Evolutionary conservation across 2,113 vertebrate species (phyloP).

Genomic region (Sturnira hondurensis): DNA sequence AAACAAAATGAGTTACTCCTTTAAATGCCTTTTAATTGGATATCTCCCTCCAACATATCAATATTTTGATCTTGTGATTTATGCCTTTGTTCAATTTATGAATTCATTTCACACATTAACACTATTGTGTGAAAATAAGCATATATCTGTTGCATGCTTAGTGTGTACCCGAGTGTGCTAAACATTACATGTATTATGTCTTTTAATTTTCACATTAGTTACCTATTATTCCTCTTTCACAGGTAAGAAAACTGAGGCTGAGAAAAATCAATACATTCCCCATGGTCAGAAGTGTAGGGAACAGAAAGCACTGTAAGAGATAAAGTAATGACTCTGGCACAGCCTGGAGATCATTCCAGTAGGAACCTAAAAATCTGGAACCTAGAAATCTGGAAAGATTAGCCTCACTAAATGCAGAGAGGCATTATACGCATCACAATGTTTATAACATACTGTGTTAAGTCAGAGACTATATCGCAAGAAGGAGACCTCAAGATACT

Average conservation of each 20-base stretch:
- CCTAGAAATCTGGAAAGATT: background rate
- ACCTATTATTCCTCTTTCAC: background rate
- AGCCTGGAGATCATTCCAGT: background rate
- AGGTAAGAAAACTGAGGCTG: background rate
- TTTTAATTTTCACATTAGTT: background rate
- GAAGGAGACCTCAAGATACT: background rate
- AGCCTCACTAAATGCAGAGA: background rate
- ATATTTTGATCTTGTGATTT: background rate
- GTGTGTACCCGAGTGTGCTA: background rate
- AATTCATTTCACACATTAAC: background rate
- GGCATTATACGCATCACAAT: background rate
- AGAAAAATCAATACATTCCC: background rate
- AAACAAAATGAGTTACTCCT: background rate
- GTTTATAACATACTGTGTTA: background rate
- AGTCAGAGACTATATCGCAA: background rate
- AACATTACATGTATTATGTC: background rate
- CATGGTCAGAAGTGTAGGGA: background rate
- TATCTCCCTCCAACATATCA: background rate
- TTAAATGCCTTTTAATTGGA: background rate
- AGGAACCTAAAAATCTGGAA: background rate
- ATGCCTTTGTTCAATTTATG: background rate
- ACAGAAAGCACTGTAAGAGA: background rate
- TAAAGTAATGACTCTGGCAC: background rate
- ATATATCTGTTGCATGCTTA: background rate
- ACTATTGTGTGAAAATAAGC: background rate